Conservation (phyloP, 2,113 vertebrate genomes). For the Hippocampus guttulatus region DNA sequence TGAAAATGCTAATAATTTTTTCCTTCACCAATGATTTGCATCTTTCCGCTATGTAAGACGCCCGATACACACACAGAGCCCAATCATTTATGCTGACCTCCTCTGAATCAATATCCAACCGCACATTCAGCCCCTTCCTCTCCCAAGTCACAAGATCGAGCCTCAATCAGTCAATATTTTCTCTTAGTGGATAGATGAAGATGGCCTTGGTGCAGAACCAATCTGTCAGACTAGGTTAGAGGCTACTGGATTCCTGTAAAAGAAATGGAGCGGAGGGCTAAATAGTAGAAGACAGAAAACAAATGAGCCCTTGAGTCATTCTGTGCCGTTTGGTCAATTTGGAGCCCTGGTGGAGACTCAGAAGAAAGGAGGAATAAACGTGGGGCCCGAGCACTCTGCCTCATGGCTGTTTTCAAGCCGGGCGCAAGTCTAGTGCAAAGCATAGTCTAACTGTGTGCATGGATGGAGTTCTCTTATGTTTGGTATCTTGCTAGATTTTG, state of each 20-base stretch:
- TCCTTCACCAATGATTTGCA: constrained; percentile 34
- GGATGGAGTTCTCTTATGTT: too few species aligned
- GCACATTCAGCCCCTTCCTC: constrained; percentile 51
- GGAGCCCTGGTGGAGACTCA: neutral
- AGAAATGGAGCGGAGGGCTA: constrained; percentile 11
- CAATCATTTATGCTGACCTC: constrained; percentile 54
- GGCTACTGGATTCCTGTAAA: neutral
- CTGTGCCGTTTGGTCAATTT: neutral
- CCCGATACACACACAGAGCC: constrained; percentile 49
- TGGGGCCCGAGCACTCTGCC: too few species aligned
- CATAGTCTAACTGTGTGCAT: too few species aligned
- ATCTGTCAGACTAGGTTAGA: constrained; percentile 1
- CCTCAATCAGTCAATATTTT: constrained; percentile 41
- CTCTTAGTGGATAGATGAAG: constrained; percentile 36
- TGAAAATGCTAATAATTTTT: constrained; percentile 9
- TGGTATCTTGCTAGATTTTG: too few species aligned
- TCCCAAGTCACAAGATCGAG: constrained; percentile 46
- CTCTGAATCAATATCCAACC: constrained; percentile 51
- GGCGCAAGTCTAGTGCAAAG: too few species aligned
- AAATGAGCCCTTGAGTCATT: constrained; percentile 6
- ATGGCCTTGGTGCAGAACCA: constrained; percentile 12
- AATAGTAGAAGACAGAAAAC: constrained; percentile 3
- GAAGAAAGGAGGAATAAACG: neutral
- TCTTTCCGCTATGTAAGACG: constrained; percentile 32
- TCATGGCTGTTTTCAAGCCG: too few species aligned